Base-by-base conservation (phyloP, 1,140 invertebrate genomes). In the Drosophila micromelanica region DNA sequence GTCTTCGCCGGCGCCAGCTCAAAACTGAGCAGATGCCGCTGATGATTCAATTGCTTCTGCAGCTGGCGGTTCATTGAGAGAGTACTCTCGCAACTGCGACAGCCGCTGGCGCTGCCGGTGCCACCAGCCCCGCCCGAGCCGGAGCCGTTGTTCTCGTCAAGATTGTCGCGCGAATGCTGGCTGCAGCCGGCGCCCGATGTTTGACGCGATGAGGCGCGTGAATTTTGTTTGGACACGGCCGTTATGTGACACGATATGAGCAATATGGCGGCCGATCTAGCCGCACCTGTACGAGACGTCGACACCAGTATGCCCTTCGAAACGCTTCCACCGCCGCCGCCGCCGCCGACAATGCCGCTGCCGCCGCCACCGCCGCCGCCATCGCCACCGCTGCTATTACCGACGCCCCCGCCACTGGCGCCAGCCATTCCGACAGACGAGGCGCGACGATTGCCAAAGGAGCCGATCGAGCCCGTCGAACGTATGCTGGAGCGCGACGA, bases 231-330 rank as follows among this genome's bases (percentile, higher is more conserved):
- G 23, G 89, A 89, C 62, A 92, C 75, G 59, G 94, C 93, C 92
- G 94, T 93, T 87, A 96, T 94, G 93, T 96, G 96, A 93, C 95
- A 96, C 93, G 96, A 96, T 94, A 96, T 96, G 93, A 97, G 95
- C 95, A 97, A 96, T 95, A 97, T 96, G 95, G 96, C 96, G 92
- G 96, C 96, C 93, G 95, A 94, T 92, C 96, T 95, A 93, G 96
- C 96, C 94, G 96, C 96, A 96, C 96, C 96, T 96, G 96, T 96
- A 93, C 96, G 94, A 79, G 96, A 96, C 73, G 95, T 94, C 76
- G 95, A 95, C 80, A 96, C 95, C 52, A 95, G 85, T 38, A 95
- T 94, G 77, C 94, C 95, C 70, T 92, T 92, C n/a, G 90, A 91
- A 35, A 79, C 77, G 55, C 48, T 54, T 42, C 48, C 94, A 12